These are phyloP conservation scores for Drosophila niveifrons DNA, from an alignment of 2,888 invertebrate genomes.

Conservation along the genomic window DNA sequence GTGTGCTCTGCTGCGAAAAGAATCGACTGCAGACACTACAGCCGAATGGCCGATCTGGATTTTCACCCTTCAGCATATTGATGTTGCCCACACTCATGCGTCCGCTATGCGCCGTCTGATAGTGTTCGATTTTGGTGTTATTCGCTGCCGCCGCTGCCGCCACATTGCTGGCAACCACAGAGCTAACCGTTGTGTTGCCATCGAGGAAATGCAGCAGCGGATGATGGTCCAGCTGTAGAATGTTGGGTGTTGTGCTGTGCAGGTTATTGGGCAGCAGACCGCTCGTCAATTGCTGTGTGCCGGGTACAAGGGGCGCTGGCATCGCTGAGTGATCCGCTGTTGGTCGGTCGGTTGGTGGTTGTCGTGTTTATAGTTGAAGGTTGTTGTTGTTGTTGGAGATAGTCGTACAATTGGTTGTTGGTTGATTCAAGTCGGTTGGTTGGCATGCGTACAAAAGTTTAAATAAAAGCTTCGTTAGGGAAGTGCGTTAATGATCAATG, in stretches of 20 bases:
- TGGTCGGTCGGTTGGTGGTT: constrained; percentile 49
- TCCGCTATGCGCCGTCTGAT: constrained; percentile 60
- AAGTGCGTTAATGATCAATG: constrained; percentile 81
- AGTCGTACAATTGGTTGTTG: constrained; percentile 31
- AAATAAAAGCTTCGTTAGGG: constrained; percentile 85
- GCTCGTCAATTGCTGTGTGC: constrained; percentile 68
- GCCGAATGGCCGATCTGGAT: constrained; percentile 82
- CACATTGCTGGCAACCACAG: constrained; percentile 72
- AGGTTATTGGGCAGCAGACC: constrained; percentile 71
- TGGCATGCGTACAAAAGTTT: constrained; percentile 83
- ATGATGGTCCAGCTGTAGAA: constrained; percentile 82
- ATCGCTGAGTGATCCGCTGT: constrained; percentile 72
- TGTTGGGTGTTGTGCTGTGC: constrained; percentile 71
- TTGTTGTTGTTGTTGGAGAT: constrained; percentile 40
- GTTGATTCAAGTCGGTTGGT: constrained; percentile 49
- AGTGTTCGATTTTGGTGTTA: constrained; percentile 68
- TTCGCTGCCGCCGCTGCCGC: constrained; percentile 65
- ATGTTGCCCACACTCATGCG: constrained; percentile 72
- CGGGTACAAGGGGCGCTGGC: constrained; percentile 67
- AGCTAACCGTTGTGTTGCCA: constrained; percentile 83
- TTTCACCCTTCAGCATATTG: constrained; percentile 72
- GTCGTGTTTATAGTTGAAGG: neutral
- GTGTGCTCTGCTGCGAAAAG: constrained; percentile 83
- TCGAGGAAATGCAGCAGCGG: constrained; percentile 83
- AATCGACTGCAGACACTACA: constrained; percentile 82